Evolutionary conservation across 2,797 vertebrate genomes (phyloP).

Genomic region (Ptychadena robeensis): DNA sequence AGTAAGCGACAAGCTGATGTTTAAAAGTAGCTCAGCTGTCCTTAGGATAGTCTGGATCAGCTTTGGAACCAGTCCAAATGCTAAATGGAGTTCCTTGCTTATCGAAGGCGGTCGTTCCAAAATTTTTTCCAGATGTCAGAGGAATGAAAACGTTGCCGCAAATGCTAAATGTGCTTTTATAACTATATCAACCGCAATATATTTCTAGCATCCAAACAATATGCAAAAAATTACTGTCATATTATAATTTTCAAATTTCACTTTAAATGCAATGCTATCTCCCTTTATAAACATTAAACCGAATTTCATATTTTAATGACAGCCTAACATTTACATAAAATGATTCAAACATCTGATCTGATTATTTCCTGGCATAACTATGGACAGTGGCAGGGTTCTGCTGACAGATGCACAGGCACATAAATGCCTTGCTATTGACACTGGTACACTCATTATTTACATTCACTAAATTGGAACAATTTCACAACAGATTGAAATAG

Average conservation of each 20-base stretch:
- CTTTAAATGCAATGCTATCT: slow-evolving; percentile 43
- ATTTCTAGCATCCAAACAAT: slow-evolving; percentile 37
- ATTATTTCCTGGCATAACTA: slow-evolving; percentile 45
- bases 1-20: slow-evolving; percentile 60
- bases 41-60: slow-evolving; percentile 48
- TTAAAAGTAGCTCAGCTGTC: slow-evolving; percentile 62
- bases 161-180: slow-evolving; percentile 37
- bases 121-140: slow-evolving; percentile 55
- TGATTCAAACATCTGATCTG: slow-evolving; percentile 50
- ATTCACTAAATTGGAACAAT: background rate
- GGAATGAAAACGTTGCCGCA: slow-evolving; percentile 28
- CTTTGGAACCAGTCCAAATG: slow-evolving; percentile 57
- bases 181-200: slow-evolving; percentile 5
- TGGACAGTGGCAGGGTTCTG: slow-evolving; percentile 40
- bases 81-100: slow-evolving; percentile 57
- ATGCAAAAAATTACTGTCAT: slow-evolving; percentile 30
- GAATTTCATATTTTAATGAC: slow-evolving; percentile 33
- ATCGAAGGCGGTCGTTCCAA: slow-evolving; percentile 39
- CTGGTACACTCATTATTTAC: background rate
- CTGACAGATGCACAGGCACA: slow-evolving; percentile 39
- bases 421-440: slow-evolving; percentile 26
- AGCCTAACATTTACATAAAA: slow-evolving; percentile 43
- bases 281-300: slow-evolving; percentile 40
- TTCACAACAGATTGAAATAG: background rate
- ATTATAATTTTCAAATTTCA: slow-evolving; percentile 32